Evolutionary conservation across 2,888 invertebrate species (phyloP), one percentile per base, ranked within the genome.

Genomic region (Conchocele bisecta): DNA sequence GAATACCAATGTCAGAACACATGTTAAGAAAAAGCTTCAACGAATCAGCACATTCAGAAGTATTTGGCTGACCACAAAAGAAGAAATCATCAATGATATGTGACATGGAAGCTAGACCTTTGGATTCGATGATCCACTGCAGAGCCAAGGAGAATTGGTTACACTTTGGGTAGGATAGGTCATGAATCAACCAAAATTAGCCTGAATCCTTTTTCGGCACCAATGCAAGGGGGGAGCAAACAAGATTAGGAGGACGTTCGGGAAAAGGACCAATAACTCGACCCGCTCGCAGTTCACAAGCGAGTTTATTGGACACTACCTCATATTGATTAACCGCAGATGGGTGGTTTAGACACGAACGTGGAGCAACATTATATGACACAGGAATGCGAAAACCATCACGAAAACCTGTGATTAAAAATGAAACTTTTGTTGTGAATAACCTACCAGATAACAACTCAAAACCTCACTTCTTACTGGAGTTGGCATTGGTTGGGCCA

Each of bases 71-170:
- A 9, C 70, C 64, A 24, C 20, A 17, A 35, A 71, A 29, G 57
- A 61, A 68, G 17, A 68, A 71, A 41, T 71, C 71, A 56, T 71
- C 65, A 13, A 71, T 20, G 31, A 65, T 56, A 29, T 71, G 60
- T 33, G 59, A 58, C 31, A 59, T 60, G 24, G 29, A n/a, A 20
- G 46, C 56, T 9, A 33, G 15, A 13, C 26, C 56, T 13, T 59
- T 53, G 13, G 37, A 17, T 4, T 28, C 20, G 26, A 61, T 39
- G 2, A 65, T 60, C 67, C 73, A 73, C n/a, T 63, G 58, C 17
- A 73, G n/a, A 7, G 59, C 64, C 9, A 37, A 29, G 26, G 50
- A 60, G 11, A 67, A 41, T 15, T 31, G 26, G 22, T 41, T 42
- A 11, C 60, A 46, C 20, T 20, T 26, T 3, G 66, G 66, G 28